Base-by-base conservation (phyloP, 92 coral and sea anemone species). In the Ricordea florida region DNA sequence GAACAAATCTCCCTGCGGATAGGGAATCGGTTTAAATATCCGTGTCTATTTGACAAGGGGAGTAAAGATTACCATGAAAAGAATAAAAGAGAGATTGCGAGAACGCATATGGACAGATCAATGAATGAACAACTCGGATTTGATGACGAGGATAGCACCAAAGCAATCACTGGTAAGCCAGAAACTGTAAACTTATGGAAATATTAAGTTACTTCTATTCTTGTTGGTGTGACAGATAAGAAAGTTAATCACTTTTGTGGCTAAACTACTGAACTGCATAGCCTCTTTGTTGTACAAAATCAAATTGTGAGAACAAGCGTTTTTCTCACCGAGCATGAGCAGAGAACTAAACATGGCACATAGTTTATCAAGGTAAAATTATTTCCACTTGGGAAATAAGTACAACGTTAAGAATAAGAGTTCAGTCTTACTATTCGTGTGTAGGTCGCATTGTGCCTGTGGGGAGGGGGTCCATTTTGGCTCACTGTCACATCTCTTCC, bases 371-470 rank as follows among this genome's bases (percentile, higher is more conserved):
- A 56, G 37, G 38, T 28, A 55, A 14, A 10, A 29, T 56, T 28
- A 28, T 56, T 28, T 56, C 40, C 62, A 28, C 32, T 52, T 52
- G 35, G 60, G 60, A 52, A 52, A 49, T 49, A 49, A 49, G 57
- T 49, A 49, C 57, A 49, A 45, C 14, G 20, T 45, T 45, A 15
- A 15, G 24, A 49, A 49, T 49, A 49, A 49, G 57, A 49, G 17
- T 49, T 49, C 27, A 49, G 25, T 18, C 15, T 49, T 49, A 49
- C 57, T 49, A 10, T 49, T 52, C 15, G 60, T 52, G 60, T 52
- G 60, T 52, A 52, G 60, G 60, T 52, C 13, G 60, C 60, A 20
- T 52, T 27, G 60, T 52, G 60, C 60, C 60, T 52, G 60, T 52
- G 60, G 60, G 25, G 60, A 24, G 35, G 29, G 29, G 25, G 60